Evolutionary conservation across 2,113 vertebrate species (phyloP).

Genomic region (Penelope pileata): DNA sequence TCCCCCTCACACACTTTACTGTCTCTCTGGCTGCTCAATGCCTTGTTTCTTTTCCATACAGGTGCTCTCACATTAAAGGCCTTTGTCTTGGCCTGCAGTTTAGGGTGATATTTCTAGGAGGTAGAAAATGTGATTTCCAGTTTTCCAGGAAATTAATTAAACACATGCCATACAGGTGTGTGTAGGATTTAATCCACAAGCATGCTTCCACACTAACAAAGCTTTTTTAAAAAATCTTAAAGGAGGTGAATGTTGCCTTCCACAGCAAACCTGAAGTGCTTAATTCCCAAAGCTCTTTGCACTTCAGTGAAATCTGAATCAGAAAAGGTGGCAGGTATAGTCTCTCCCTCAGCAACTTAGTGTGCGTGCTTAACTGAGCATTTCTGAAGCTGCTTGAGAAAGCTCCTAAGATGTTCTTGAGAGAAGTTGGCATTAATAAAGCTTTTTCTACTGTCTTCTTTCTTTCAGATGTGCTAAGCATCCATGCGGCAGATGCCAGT

Average conservation of each 20-base stretch:
- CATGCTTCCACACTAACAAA: background rate
- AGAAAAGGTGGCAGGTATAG: background rate
- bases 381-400: background rate
- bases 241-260: background rate
- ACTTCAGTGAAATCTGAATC: background rate
- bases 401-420: background rate
- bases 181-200: background rate
- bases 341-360: background rate
- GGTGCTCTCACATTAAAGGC: background rate
- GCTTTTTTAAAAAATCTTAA: background rate
- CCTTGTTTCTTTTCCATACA: background rate
- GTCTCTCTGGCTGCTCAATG: background rate
- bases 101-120: background rate
- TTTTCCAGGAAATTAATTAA: background rate
- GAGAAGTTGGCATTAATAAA: background rate
- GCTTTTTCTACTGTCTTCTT: background rate
- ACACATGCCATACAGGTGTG: background rate
- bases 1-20: background rate
- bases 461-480: slow-evolving; percentile 29
- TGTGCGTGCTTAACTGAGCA: background rate
- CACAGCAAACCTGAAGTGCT: background rate
- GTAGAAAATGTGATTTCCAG: background rate
- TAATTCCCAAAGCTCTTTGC: background rate
- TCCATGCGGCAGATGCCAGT: slow-evolving; percentile 19
- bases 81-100: background rate